Conservation (phyloP, 1,140 invertebrate species). For the Contarinia nasturtii region DNA sequence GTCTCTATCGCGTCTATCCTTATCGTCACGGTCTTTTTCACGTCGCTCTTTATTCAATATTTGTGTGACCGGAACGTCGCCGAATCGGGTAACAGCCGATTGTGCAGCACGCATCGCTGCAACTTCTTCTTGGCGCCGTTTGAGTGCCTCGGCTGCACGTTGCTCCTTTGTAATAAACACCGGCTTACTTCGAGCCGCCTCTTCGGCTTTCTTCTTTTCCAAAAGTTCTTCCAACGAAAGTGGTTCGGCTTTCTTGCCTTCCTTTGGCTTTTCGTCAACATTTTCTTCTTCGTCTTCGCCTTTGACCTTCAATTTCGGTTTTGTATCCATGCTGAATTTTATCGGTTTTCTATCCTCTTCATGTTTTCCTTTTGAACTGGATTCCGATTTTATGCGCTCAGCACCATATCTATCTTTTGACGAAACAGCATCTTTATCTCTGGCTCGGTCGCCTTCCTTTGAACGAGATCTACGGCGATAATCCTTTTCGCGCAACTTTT, state of each 20-base stretch:
- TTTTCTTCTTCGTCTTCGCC: slow-evolving; percentile 25
- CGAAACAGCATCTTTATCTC: slow-evolving; percentile 8
- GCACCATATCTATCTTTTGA: neutral
- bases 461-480: slow-evolving; percentile 15
- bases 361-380: neutral
- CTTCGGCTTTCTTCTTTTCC: slow-evolving; percentile 91
- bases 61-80: slow-evolving; percentile 2
- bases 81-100: neutral
- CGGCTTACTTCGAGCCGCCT: slow-evolving; percentile 81
- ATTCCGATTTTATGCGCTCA: neutral
- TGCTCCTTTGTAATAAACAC: slow-evolving; percentile 96
- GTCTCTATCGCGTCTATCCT: slow-evolving; percentile 9
- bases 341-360: slow-evolving; percentile 5
- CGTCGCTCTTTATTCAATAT: slow-evolving; percentile 17
- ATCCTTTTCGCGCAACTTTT: slow-evolving; percentile 9
- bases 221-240: slow-evolving; percentile 90
- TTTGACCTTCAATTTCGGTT: slow-evolving; percentile 25
- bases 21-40: slow-evolving; percentile 22
- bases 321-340: slow-evolving; percentile 1
- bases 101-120: slow-evolving; percentile 33
- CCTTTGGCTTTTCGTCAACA: slow-evolving; percentile 22
- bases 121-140: slow-evolving; percentile 72
- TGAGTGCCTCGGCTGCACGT: slow-evolving; percentile 70
- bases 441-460: slow-evolving; percentile 19
- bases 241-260: slow-evolving; percentile 59